Evolutionary conservation across 2,113 vertebrate species (phyloP).

Genomic region (Semnornis frantzii): DNA sequence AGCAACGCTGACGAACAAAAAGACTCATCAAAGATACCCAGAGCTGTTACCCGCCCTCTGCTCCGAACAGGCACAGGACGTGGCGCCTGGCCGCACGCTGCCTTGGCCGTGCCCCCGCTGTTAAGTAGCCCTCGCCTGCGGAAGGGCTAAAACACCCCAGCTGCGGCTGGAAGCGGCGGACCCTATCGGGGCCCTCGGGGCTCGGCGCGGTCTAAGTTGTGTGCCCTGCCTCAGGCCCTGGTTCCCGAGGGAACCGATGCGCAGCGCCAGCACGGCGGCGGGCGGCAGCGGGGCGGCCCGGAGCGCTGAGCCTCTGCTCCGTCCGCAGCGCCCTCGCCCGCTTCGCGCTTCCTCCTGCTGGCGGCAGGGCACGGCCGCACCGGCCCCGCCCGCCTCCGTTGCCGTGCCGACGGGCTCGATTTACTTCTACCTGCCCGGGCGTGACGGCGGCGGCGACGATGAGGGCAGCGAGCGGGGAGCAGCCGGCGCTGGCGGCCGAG

Average conservation of each 20-base stretch:
- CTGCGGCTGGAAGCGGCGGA: rapidly evolving
- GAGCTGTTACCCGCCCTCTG: neutral
- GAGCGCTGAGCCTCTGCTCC: too few relatives aligned
- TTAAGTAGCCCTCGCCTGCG: neutral
- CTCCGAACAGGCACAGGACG: too few relatives aligned
- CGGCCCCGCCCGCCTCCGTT: neutral
- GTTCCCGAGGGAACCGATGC: neutral
- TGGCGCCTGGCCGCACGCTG: rapidly evolving
- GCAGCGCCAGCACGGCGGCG: neutral
- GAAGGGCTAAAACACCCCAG: rapidly evolving
- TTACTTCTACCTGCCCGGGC: neutral
- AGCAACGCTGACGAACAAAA: rapidly evolving
- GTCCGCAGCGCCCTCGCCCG: neutral
- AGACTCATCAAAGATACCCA: rapidly evolving
- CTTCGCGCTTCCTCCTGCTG: too few relatives aligned
- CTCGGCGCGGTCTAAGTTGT: rapidly evolving
- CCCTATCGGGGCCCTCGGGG: rapidly evolving
- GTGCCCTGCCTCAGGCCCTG: rapidly evolving
- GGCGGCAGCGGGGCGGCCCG: neutral
- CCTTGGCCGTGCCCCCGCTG: rapidly evolving
- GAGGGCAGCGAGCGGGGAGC: neutral
- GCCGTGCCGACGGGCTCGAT: neutral
- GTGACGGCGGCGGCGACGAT: neutral
- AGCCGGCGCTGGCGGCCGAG: neutral
- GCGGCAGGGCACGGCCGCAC: too few relatives aligned